Conservation (phyloP, 2,797 vertebrate species). For the Cyprinodon diabolis region DNA sequence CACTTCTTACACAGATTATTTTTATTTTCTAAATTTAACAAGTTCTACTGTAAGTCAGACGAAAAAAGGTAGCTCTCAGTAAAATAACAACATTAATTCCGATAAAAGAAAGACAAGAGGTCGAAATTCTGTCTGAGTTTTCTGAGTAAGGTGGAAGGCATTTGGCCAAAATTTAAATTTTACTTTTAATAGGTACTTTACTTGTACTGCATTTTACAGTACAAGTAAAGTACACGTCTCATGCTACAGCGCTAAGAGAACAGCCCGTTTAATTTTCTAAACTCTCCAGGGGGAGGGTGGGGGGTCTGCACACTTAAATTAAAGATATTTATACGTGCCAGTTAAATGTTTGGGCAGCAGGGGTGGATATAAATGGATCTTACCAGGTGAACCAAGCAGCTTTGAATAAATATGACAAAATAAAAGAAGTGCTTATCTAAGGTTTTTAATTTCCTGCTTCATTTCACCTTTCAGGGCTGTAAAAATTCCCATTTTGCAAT, state of each 20-base stretch:
- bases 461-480: constrained; percentile 74
- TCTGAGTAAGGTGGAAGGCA: constrained; percentile 34
- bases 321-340: constrained; percentile 50
- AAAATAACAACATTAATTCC: constrained; percentile 40
- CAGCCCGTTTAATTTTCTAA: constrained; percentile 20
- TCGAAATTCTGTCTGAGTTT: constrained; percentile 34
- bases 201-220: no score
- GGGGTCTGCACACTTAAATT: constrained; percentile 41
- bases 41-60: constrained; percentile 40
- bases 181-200: neutral
- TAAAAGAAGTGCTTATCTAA: constrained; percentile 64
- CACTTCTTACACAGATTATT: neutral
- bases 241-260: constrained; percentile 11
- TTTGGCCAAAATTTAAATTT: constrained; percentile 8
- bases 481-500: constrained; percentile 75
- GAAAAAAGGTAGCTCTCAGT: constrained; percentile 32
- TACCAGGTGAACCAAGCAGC: constrained; percentile 46
- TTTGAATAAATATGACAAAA: constrained; percentile 44
- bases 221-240: constrained; percentile 22
- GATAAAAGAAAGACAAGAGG: constrained; percentile 13
- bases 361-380: constrained; percentile 42
- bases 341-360: constrained; percentile 30
- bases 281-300: neutral
- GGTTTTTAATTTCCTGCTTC: constrained; percentile 83
- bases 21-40: constrained; percentile 42